A percentile compares a stretch with the other conserved stretches of the same genome.
phyloP scores from a whole-genome alignment of 1,140 invertebrate species.

The Drosophila murphyi region DNA sequence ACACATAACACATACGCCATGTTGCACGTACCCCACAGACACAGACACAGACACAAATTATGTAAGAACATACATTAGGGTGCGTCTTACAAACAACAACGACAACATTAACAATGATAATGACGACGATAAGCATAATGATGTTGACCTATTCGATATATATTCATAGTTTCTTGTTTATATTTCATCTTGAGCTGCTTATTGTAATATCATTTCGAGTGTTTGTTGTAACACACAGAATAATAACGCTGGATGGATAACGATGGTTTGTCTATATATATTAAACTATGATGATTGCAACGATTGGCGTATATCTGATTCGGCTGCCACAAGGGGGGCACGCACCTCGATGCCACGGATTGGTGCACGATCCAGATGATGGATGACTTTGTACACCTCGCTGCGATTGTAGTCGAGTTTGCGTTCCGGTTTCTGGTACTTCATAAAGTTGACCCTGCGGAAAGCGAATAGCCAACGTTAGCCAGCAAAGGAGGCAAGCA shows the following conservation, averaged over 20 bases:
- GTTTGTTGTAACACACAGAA: not conserved
- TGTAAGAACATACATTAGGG: constrained; percentile 71
- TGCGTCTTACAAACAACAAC: constrained; percentile 21
- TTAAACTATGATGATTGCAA: constrained; percentile 63
- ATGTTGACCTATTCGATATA: constrained; percentile 42
- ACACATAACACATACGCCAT: constrained; percentile 73
- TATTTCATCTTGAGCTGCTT: constrained; percentile 48
- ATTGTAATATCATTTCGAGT: constrained; percentile 7
- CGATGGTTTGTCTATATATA: not conserved
- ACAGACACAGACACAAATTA: constrained; percentile 48
- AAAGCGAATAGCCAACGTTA: constrained; percentile 5
- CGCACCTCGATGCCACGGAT: constrained; percentile 88
- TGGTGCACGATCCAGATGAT: constrained; percentile 89
- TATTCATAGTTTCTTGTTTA: constrained; percentile 30
- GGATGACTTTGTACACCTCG: constrained; percentile 90
- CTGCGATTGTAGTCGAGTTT: constrained; percentile 90
- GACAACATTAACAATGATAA: constrained; percentile 1
- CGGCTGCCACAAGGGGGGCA: constrained; percentile 87
- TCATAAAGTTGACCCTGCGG: constrained; percentile 91
- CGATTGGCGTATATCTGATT: constrained; percentile 86
- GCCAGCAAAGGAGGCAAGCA: constrained; percentile 4
- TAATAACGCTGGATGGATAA: not conserved
- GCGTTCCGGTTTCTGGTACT: constrained; percentile 90
- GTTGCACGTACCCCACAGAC: constrained; percentile 53
- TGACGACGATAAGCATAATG: constrained; percentile 24